Evolutionary conservation across 2,797 vertebrate species (phyloP).

Genomic region (Phylloscopus collybita): DNA sequence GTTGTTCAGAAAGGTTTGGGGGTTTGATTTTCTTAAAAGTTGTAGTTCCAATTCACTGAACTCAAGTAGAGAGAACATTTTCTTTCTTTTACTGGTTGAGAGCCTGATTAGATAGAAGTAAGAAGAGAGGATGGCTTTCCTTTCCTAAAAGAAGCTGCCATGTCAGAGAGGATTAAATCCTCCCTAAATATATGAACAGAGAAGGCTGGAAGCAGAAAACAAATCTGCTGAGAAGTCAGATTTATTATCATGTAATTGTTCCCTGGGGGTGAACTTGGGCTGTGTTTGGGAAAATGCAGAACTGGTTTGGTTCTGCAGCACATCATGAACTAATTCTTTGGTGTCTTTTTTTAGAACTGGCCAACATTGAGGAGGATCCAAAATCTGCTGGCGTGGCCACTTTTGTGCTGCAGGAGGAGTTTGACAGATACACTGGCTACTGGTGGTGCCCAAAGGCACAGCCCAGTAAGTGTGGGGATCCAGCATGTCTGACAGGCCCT

Average conservation of each 20-base stretch:
- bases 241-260: background rate
- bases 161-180: background rate
- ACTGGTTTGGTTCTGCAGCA: background rate
- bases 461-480: conserved; percentile 70
- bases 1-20: background rate
- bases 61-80: background rate
- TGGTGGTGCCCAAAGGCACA: conserved; percentile 84
- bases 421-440: conserved; percentile 85
- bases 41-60: background rate
- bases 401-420: conserved; percentile 86
- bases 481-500: background rate
- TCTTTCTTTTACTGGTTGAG: background rate
- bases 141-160: background rate
- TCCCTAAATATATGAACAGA: background rate
- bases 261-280: background rate
- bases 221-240: conserved; percentile 33
- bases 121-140: background rate
- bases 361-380: conserved; percentile 82
- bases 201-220: background rate
- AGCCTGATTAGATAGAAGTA: background rate
- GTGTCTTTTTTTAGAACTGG: conserved; percentile 70
- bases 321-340: background rate
- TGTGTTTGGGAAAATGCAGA: background rate
- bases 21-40: background rate
- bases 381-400: conserved; percentile 83